Evolutionary conservation across 2,888 invertebrate species (phyloP).

Genomic region (Tyria jacobaeae): DNA sequence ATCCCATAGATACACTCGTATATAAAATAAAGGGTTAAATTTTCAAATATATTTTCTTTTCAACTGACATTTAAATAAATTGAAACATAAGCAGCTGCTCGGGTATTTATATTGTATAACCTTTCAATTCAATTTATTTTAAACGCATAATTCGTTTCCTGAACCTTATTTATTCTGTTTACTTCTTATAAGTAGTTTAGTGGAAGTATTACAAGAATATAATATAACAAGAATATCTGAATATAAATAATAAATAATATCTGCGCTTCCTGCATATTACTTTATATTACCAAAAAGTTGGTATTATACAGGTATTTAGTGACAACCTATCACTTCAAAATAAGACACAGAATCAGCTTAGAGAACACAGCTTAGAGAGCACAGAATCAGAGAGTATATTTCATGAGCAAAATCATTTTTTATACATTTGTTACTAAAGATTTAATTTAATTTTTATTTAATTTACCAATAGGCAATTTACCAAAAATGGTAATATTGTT

Average conservation of each 20-base stretch:
- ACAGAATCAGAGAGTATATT: not conserved
- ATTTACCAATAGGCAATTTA: too few species aligned
- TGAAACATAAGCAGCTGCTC: slow-evolving; percentile 31
- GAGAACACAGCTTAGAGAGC: too few species aligned
- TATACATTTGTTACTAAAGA: too few species aligned
- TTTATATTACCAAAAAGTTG: not conserved
- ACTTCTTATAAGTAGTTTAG: not conserved
- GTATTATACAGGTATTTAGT: too few species aligned
- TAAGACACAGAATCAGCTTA: too few species aligned
- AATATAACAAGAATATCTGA: too few species aligned
- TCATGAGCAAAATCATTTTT: not conserved
- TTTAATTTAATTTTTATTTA: too few species aligned
- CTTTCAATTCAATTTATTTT: slow-evolving; percentile 23
- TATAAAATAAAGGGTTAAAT: slow-evolving; percentile 26
- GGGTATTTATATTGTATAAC: slow-evolving; percentile 27
- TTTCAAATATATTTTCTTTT: slow-evolving; percentile 29
- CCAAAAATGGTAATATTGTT: too few species aligned
- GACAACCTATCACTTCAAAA: not conserved
- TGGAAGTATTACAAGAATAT: not conserved
- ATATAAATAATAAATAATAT: too few species aligned
- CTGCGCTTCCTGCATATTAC: not conserved
- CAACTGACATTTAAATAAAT: slow-evolving; percentile 31
- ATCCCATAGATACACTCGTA: slow-evolving; percentile 23
- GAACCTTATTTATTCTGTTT: slow-evolving; percentile 1
- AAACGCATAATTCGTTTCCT: slow-evolving; percentile 26